Conservation (phyloP, 1,140 invertebrate species). For the Orchestia grillus region DNA sequence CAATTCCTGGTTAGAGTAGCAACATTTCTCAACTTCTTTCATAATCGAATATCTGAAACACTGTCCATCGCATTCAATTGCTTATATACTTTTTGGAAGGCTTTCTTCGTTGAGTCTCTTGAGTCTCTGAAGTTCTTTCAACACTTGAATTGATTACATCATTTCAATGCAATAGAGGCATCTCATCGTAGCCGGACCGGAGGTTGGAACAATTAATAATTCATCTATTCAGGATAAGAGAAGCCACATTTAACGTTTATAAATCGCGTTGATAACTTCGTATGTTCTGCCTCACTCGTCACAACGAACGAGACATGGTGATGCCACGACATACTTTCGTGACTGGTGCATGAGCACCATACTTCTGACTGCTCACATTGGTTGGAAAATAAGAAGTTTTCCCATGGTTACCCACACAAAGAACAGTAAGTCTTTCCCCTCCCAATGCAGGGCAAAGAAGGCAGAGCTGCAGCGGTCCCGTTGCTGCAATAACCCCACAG, state of each 20-base stretch:
- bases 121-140: too few relatives aligned
- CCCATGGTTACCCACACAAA: neutral
- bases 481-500: neutral
- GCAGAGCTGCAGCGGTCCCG: neutral
- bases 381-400: neutral
- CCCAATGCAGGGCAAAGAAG: neutral
- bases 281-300: too few relatives aligned
- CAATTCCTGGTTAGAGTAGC: neutral
- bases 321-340: neutral
- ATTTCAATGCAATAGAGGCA: too few relatives aligned
- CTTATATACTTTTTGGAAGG: too few relatives aligned
- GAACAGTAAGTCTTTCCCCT: neutral
- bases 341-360: neutral
- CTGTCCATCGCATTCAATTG: too few relatives aligned
- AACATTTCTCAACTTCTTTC: too few relatives aligned
- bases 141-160: too few relatives aligned
- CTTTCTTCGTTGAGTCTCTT: too few relatives aligned
- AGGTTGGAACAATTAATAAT: neutral
- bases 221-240: too few relatives aligned
- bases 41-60: too few relatives aligned
- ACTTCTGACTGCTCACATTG: neutral
- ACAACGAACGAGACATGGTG: neutral
- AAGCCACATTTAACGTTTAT: neutral
- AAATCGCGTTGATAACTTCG: neutral
- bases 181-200: too few relatives aligned